A percentile compares a stretch with the other conserved stretches of the same genome.
phyloP scores from a whole-genome alignment of 1,140 invertebrate species.

The Stegodyphus dumicola region DNA sequence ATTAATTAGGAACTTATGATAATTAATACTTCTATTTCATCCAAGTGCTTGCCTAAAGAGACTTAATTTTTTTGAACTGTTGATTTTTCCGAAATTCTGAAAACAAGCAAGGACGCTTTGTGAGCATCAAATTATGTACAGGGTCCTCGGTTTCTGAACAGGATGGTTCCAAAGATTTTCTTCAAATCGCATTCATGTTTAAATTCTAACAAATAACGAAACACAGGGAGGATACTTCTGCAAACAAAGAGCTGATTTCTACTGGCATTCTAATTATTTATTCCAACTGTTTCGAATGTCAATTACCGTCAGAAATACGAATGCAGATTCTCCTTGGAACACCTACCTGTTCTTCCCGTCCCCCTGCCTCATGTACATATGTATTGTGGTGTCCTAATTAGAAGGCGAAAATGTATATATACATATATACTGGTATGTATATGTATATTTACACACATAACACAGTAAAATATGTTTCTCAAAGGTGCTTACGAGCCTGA shows the following conservation, averaged over 20 bases:
- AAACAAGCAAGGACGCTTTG: neutral
- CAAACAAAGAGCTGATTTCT: neutral
- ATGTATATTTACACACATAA: neutral
- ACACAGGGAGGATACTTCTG: neutral
- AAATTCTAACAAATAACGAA: neutral
- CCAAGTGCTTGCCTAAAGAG: neutral
- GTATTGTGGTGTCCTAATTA: neutral
- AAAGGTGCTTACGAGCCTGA: conserved; percentile 42
- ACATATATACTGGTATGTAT: neutral
- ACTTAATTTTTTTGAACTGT: neutral
- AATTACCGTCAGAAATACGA: neutral
- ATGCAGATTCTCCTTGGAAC: neutral
- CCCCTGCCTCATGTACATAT: neutral
- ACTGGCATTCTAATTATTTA: neutral
- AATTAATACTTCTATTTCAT: neutral
- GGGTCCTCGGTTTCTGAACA: neutral
- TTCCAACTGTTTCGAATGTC: neutral
- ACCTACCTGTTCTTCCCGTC: neutral
- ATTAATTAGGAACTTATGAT: neutral
- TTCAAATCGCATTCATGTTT: neutral
- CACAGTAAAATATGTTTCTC: conserved; percentile 4
- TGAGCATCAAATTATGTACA: neutral
- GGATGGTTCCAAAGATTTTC: neutral
- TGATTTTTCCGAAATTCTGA: neutral
- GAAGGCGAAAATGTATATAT: neutral